Base-by-base conservation (phyloP, 2,113 vertebrate species). In the Nettapus auritus region DNA sequence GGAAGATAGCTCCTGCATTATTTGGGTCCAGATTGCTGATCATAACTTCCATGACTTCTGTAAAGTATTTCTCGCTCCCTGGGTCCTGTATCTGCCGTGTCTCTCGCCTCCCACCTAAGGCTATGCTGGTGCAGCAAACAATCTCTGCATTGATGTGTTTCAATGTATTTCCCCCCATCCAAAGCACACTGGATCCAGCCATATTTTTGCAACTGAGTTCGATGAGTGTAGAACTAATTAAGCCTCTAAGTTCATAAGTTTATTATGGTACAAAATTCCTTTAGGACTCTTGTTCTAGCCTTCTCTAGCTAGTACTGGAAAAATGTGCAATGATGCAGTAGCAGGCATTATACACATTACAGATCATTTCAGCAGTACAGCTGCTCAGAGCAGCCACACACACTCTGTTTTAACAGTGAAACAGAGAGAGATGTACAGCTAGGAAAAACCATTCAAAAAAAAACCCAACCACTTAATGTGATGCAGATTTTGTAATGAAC, bases 291-390 rank as follows among this genome's bases (percentile, higher is more conserved):
- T 50, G 17, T 40, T 92, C 53, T 78, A 36, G 28, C 2, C 1
- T 91, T 68, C 63, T 86, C 34, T 66, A 63, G n/a, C 44, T 80
- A 52, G 10, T 38, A 23, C 34, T 92, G 77, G 56, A 52, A 92
- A 81, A 80, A 80, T 8, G 25, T 81, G 20, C 25, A 66, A 3
- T 63, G 71, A 29, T 73, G 31, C 23, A 67, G 31, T 18, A 74
- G 50, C 29, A 10, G 12, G 14, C 42, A 23, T 79, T 60, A 36
- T 7, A 31, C 17, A 42, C 11, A 12, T 17, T 40, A 80, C 81
- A 56, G 2, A 36, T 76, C 21, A 12, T 90, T 88, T 74, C 66
- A 80, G 46, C 57, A 38, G 31, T 36, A 48, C 3, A 10, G 33
- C 69, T 91, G 73, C 50, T 82, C 64, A 59, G 48, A 70, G 60